Base-by-base conservation (phyloP, 2,113 vertebrate species). In the Tetrao urogallus region DNA sequence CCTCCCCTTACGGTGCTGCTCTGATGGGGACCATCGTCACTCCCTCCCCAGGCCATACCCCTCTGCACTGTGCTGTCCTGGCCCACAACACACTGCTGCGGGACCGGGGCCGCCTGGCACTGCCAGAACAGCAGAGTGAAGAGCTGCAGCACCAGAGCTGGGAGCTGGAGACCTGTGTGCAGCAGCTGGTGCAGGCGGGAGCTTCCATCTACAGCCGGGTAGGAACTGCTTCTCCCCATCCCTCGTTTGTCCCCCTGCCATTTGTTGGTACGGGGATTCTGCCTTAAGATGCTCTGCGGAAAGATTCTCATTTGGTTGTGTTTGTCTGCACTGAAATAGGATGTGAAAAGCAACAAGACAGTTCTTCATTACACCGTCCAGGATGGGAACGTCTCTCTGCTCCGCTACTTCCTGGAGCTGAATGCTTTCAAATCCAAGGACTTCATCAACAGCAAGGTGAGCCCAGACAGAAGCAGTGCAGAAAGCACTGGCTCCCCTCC, bases 131-230 rank as follows among this genome's bases (percentile, higher is more conserved):
- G 69, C 90, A 87, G 82, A 90, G 73, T 38, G 76, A 87, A n/a
- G 76, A 76, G 10, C 83, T 96, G 5, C 92, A 91, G 76, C 82
- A 67, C 9, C 89, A 86, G 77, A 94, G 91, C 1, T 27, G 74
- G 54, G 89, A 97, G 63, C 91, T 97, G 91, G 89, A 96, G 32
- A 88, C 48, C 64, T 97, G 97, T 12, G 97, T 97, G 75, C 87
- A 94, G 8, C 92, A 97, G 58, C 92, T 97, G 61, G 96, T 97
- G 61, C 95, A 96, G 19, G 94, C 71, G 1, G 96, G 96, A 91
- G 96, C 96, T 66, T 96, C 94, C 79, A 94, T 97, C 81, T 90
- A 94, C 94, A 96, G 96, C 69, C 90, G 96, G 94, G 97, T 97
- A 86, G 91, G 25, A 13, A 10, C 6, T 0, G 0, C 47, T 38